A percentile compares a stretch with the other conserved stretches of the same genome.
These are phyloP conservation scores for Falco columbarius DNA, from an alignment of 2,797 vertebrate species.

Conservation along the genomic window DNA sequence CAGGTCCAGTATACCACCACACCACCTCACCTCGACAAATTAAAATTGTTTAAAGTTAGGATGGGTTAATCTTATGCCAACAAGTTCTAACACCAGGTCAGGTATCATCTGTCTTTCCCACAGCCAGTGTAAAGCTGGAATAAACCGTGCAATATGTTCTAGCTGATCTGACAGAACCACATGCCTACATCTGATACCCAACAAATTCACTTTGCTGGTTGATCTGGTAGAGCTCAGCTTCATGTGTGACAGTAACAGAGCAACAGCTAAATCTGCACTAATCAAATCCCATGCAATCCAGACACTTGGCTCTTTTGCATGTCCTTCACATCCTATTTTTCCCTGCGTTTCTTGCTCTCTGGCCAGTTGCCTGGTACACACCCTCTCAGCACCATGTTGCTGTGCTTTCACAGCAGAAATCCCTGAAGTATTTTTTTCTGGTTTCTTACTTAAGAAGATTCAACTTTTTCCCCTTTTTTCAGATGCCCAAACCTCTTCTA, in stretches of 20 bases:
- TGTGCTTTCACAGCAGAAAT: not conserved
- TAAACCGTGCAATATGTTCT: not conserved
- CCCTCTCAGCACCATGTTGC: not conserved
- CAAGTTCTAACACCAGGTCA: not conserved
- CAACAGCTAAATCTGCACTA: not conserved
- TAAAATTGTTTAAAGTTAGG: not conserved
- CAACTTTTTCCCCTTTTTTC: rapidly evolving
- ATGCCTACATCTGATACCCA: not conserved
- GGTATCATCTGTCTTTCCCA: not conserved
- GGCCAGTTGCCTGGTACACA: not conserved
- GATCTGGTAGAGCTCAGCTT: not conserved
- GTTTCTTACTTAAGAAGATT: not conserved
- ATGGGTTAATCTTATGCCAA: not conserved
- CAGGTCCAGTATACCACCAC: not conserved
- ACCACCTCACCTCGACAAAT: rapidly evolving
- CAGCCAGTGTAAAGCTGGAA: not conserved
- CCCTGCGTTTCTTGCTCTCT: not conserved
- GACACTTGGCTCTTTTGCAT: not conserved
- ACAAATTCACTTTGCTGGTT: not conserved
- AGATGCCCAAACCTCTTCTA: not conserved
- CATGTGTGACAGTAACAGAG: not conserved
- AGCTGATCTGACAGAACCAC: not conserved
- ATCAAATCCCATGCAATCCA: not conserved
- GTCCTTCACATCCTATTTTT: not conserved
- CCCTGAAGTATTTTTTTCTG: not conserved